Conservation (phyloP, 2,113 vertebrate species). For the Micromys minutus region DNA sequence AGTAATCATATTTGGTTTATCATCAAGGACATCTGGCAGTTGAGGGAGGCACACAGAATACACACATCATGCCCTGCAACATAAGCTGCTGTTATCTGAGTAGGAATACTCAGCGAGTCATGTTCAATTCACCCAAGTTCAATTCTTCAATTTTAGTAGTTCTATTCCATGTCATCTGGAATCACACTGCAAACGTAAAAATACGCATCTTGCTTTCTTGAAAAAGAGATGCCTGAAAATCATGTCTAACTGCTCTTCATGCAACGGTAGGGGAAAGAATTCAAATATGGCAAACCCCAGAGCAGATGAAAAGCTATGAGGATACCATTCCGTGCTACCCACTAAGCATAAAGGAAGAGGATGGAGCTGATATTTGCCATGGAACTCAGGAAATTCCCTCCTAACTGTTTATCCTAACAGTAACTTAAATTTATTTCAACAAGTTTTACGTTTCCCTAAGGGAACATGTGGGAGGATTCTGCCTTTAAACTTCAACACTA, state of each 20-base stretch:
- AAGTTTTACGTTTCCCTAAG: slow-evolving; percentile 49
- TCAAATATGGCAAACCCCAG: slow-evolving; percentile 28
- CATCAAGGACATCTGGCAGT: background rate
- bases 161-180: slow-evolving; percentile 48
- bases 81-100: background rate
- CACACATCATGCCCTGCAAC: background rate
- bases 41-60: background rate
- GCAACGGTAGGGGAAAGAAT: slow-evolving; percentile 28
- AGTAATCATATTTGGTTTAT: background rate
- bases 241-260: slow-evolving; percentile 11
- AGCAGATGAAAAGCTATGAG: slow-evolving; percentile 39
- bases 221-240: slow-evolving; percentile 56
- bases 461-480: slow-evolving; percentile 23
- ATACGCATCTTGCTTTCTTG: slow-evolving; percentile 27
- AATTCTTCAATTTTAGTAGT: slow-evolving; percentile 13
- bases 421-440: slow-evolving; percentile 76
- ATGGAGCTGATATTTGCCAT: slow-evolving; percentile 65
- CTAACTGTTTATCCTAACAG: slow-evolving; percentile 71
- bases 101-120: background rate
- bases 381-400: slow-evolving; percentile 71
- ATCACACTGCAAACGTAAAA: slow-evolving; percentile 43
- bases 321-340: background rate
- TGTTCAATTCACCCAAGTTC: background rate
- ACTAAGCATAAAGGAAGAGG: slow-evolving; percentile 63
- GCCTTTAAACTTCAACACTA: slow-evolving; percentile 57